Base-by-base conservation (phyloP, 2,797 vertebrate genomes). In the Sebastes itinus region DNA sequence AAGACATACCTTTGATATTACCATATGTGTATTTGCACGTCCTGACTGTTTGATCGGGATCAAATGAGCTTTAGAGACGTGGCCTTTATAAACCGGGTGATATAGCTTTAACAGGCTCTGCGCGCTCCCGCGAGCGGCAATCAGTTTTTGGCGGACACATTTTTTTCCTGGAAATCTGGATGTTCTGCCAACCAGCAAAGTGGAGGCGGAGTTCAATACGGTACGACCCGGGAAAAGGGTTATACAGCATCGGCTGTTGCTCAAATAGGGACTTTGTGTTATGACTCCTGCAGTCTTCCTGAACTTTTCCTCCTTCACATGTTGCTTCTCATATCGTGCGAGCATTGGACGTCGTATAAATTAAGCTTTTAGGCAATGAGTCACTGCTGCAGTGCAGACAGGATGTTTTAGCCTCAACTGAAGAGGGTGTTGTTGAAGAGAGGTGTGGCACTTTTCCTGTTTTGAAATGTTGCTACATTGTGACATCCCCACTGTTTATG, bases 161-260 rank as follows among this genome's bases (percentile, higher is more conserved):
- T 61, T 85, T 92, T 85, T 92, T 92, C 86, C 30, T 83, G 78
- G 89, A 89, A 94, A 89, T 54, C 8, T 83, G 23, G 68, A 78
- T 66, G 58, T 70, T 60, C 60, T 66, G 67, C 70, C 38, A 22
- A 55, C 12, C 52, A 78, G 46, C 5, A 18, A 32, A 73, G 59
- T 3, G 68, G 62, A 69, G 78, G 78, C 7, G 77, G 75, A 35
- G 77, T 67, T 72, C 10, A 64, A 18, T 52, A 20, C 16, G 30
- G 55, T 5, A 18, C 23, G 20, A 65, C 49, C 49, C 56, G 25
- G 32, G 61, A 16, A 58, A 23, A 72, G 23, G 63, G 58, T 14
- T 14, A 63, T 28, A 22, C 25, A 6, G 38, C 33, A 22, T 72
- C 20, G 56, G 28, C 30, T 54, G 58, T 33, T 33, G 32, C 64